Evolutionary conservation across 2,888 invertebrate genomes (phyloP).

Genomic region (Anthoptus insignis): DNA sequence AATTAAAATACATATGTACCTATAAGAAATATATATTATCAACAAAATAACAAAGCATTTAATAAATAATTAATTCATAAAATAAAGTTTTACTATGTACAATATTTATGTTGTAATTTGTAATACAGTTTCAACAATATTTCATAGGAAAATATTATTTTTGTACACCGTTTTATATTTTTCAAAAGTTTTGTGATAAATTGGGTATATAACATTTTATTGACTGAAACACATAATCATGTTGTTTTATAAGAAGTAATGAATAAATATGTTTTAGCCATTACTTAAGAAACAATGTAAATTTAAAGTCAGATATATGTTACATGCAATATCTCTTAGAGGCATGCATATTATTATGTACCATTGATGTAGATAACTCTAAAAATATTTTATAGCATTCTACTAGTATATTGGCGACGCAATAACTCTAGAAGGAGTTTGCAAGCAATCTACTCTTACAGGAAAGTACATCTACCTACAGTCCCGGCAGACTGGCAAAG

Average conservation of each 20-base stretch:
- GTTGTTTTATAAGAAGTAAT: not conserved
- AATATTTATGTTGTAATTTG: conserved; percentile 1
- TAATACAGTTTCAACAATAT: conserved; percentile 13
- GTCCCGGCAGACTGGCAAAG: not conserved
- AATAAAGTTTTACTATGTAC: conserved; percentile 1
- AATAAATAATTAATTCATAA: conserved; percentile 3
- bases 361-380: not conserved
- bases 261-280: not conserved
- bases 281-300: conserved; percentile 4
- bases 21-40: not conserved
- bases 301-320: not conserved
- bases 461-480: not conserved
- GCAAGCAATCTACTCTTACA: not conserved
- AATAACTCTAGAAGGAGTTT: not conserved
- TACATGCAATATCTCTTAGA: conserved; percentile 5
- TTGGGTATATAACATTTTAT: not conserved
- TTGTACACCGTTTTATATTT: conserved; percentile 21
- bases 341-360: not conserved
- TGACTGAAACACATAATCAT: not conserved
- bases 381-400: not conserved
- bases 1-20: conserved; percentile 2
- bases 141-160: conserved; percentile 24
- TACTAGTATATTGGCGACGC: not conserved
- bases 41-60: conserved; percentile 4
- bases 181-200: conserved; percentile 18